These are phyloP conservation scores for Nilaparvata lugens DNA, from an alignment of 1,140 invertebrate species.

Conservation along the genomic window DNA sequence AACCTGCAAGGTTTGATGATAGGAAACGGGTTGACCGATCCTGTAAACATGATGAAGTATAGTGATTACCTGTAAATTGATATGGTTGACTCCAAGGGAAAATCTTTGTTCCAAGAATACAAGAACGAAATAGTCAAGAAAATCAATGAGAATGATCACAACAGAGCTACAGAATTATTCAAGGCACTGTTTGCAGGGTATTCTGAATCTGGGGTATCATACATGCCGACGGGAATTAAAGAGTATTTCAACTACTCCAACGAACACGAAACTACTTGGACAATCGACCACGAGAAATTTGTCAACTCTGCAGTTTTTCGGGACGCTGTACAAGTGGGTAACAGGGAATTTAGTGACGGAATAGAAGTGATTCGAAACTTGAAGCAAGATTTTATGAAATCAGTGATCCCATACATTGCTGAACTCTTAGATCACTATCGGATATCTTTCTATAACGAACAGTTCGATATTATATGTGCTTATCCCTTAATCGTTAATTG, in stretches of 20 bases:
- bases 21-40: conserved; percentile 77
- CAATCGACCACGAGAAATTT: conserved; percentile 1
- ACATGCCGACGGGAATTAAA: conserved; percentile 52
- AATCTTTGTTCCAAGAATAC: conserved; percentile 26
- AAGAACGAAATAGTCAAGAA: background rate
- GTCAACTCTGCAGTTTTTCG: conserved; percentile 13
- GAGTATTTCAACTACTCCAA: conserved; percentile 72
- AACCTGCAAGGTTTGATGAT: conserved; percentile 64
- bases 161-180: conserved; percentile 2
- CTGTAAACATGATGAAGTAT: conserved; percentile 67
- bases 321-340: conserved; percentile 69
- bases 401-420: conserved; percentile 61
- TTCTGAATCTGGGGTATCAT: conserved; percentile 6
- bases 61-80: conserved; percentile 74
- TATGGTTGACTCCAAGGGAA: conserved; percentile 36
- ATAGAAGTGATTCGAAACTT: conserved; percentile 56
- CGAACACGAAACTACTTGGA: conserved; percentile 18
- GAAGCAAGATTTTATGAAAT: conserved; percentile 71
- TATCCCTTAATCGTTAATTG: conserved; percentile 67
- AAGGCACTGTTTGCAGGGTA: too few species aligned
- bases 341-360: conserved; percentile 44
- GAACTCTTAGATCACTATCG: conserved; percentile 57
- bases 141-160: background rate
- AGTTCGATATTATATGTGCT: conserved; percentile 75
- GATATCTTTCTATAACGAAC: conserved; percentile 69